These are phyloP conservation scores for Bryconaethiops microstoma DNA, from an alignment of 2,797 vertebrate genomes.

Conservation along the genomic window DNA sequence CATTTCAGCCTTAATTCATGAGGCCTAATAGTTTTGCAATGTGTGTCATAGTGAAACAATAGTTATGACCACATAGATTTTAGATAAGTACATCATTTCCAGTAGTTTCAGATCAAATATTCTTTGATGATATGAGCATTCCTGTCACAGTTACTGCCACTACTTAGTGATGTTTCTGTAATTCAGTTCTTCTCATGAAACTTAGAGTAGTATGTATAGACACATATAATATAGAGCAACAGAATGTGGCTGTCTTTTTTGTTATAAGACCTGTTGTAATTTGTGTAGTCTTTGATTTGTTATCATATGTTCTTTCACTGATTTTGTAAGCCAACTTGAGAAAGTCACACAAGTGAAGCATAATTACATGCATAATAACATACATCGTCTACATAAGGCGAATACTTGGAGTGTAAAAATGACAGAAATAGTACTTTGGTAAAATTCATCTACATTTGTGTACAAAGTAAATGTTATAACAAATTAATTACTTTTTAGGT, in stretches of 20 bases:
- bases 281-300: not conserved
- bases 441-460: too few species aligned
- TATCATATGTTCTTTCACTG: not conserved
- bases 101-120: not conserved
- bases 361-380: not conserved
- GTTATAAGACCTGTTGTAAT: not conserved
- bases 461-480: too few species aligned
- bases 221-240: not conserved
- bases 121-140: not conserved
- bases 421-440: too few species aligned
- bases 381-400: too few species aligned
- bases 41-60: not conserved
- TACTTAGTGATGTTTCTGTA: not conserved
- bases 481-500: too few species aligned
- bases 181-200: not conserved
- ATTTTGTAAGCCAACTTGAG: not conserved
- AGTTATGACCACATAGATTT: not conserved
- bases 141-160: not conserved
- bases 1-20: conserved; percentile 5
- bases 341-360: not conserved
- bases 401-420: too few species aligned
- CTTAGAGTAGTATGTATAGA: not conserved
- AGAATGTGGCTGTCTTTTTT: not conserved
- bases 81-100: not conserved
- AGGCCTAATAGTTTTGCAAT: not conserved